These are phyloP conservation scores for Chrysodeixis includens DNA, from an alignment of 2,888 invertebrate species.

Conservation along the genomic window DNA sequence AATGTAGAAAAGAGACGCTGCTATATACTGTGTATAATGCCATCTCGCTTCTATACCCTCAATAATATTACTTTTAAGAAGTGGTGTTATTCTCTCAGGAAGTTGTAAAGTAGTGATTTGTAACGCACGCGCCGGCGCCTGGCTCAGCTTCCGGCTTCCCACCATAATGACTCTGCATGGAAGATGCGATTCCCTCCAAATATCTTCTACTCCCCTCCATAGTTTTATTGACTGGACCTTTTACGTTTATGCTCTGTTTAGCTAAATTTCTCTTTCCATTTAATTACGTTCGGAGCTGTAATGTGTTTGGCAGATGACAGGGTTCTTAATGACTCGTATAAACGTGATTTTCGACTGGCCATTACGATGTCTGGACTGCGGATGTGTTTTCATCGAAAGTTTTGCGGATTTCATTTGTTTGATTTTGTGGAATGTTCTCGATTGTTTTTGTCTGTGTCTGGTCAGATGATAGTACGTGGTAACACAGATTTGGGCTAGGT, in stretches of 20 bases:
- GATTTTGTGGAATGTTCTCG: constrained; percentile 17
- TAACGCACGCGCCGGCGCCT: constrained; percentile 88
- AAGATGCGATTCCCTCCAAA: constrained; percentile 63
- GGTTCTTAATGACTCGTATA: constrained; percentile 71
- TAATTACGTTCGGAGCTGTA: constrained; percentile 79
- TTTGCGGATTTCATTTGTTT: constrained; percentile 10
- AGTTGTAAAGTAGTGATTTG: constrained; percentile 90
- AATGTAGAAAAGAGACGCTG: no score
- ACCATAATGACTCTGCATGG: constrained; percentile 83
- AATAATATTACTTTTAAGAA: no score
- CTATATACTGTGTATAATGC: no score
- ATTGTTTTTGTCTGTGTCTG: constrained; percentile 31
- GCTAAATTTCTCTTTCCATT: constrained; percentile 83
- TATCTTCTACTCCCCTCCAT: constrained; percentile 69
- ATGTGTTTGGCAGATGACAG: constrained; percentile 80
- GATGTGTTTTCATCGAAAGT: constrained; percentile 20
- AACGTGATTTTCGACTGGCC: constrained; percentile 61
- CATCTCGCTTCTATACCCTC: no score
- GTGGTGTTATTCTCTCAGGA: no score
- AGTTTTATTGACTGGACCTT: constrained; percentile 72
- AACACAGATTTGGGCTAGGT: not conserved
- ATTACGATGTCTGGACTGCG: constrained; percentile 35
- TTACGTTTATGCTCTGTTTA: constrained; percentile 86
- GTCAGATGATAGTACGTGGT: not conserved
- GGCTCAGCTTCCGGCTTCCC: constrained; percentile 81